Evolutionary conservation across 2,797 vertebrate genomes (phyloP).

Genomic region (Monodelphis domestica): DNA sequence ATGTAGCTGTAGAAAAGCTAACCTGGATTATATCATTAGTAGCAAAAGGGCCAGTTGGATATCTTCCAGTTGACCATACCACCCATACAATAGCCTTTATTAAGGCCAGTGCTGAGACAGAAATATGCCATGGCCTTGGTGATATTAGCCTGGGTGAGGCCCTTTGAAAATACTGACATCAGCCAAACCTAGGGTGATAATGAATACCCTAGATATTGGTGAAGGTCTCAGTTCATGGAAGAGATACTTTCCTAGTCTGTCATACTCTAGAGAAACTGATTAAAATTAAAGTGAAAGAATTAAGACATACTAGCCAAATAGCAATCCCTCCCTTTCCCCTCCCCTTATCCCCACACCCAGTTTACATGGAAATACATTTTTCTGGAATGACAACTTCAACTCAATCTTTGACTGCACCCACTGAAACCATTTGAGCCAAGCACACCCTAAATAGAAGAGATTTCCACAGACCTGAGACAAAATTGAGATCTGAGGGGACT

Average conservation of each 20-base stretch:
- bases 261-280: neutral
- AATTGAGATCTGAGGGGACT: neutral
- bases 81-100: slow-evolving; percentile 52
- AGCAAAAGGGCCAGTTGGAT: neutral
- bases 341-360: neutral
- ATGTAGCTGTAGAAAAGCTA: neutral
- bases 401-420: neutral
- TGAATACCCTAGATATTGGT: neutral
- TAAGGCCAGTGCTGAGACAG: neutral
- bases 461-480: neutral
- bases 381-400: neutral
- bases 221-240: neutral
- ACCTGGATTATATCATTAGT: neutral
- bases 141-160: neutral
- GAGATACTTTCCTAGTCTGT: neutral
- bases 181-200: neutral
- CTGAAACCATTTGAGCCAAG: neutral
- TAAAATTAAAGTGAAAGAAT: neutral
- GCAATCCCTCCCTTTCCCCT: neutral
- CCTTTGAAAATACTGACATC: neutral
- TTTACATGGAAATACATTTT: neutral
- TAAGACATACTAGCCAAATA: neutral
- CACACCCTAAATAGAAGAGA: neutral
- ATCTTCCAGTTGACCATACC: slow-evolving; percentile 75
- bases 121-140: neutral